Base-by-base conservation (phyloP, 2,797 vertebrate genomes). In the Agapornis canus region DNA sequence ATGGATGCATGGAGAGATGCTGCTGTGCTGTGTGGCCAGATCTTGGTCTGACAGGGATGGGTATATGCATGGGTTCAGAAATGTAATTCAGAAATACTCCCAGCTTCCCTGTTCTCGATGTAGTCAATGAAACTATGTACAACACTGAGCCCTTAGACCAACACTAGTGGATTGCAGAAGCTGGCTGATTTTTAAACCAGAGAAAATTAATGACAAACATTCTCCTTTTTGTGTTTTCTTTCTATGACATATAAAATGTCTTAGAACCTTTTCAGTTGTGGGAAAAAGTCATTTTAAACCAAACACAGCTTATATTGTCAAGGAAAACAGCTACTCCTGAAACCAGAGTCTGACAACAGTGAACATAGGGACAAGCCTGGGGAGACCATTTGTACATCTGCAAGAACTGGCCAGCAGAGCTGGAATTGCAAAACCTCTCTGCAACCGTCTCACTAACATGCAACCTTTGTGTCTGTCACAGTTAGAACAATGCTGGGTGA, bases 401-500 rank as follows among this genome's bases (percentile, higher is more conserved):
- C 43, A 64, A 29, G 52, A 61, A 39, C 0, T 12, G 65, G 75
- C 52, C 61, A 56, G 57, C 2, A 25, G 27, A 39, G 35, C 31
- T 73, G 18, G n/a, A 40, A 39, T 0, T 82, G 82, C 82, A 76
- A 42, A 91, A 42, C 13, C 26, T n/a, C 82, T 31, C 4, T 7
- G 43, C 37, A 20, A 11, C 7, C 0, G 0, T 21, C 72, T 92
- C 35, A 5, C 72, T 40, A 47, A 20, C 23, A 35, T 0, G 1
- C 54, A 68, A 11, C 59, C 57, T 91, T 57, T 8, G 1, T 17
- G 75, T 66, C 92, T 96, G 66, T 76, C 94, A 86, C 0, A 0
- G 59, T 78, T 9, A 84, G 72, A 95, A 91, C 90, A 92, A 85
- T 51, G 75, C 86, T 51, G 60, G 59, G 10, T 73, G 71, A 93